Evolutionary conservation across 2,113 vertebrate species (phyloP), one percentile per base, ranked within the genome.

Genomic region (Dicentrarchus labrax): DNA sequence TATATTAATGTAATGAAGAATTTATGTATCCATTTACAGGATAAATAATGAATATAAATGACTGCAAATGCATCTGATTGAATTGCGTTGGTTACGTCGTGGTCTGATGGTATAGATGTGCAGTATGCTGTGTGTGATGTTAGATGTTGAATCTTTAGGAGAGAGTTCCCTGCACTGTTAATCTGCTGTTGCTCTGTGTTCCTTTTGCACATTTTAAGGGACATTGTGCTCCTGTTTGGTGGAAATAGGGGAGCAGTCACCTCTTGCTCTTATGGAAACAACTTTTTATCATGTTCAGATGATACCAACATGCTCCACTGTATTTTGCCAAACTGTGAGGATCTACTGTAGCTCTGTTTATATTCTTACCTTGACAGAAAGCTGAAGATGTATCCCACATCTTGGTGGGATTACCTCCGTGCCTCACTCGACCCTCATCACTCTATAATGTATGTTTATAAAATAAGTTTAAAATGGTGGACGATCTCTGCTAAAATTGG

Each of bases 121-220:
- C 8, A 21, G 36, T 30, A 38, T 10, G 51, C 11, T 59, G 38
- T 71, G 10, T 71, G 45, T 64, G 11, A 60, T 24, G 43, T 38
- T 75, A 38, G 61, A 53, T 68, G 60, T 45, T 65, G 54, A 66
- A 22, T 51, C 50, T 48, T 13, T 4, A 22, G 43, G 45, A 66
- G 43, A 43, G 21, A 54, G 16, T 41, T 78, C 51, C 38, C 21
- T 45, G 57, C 47, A 0, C 59, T 89, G 83, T 86, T 79, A 83
- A 85, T 82, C 85, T 82, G 72, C 2, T 59, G 48, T 59, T 22
- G 53, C n/a, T 79, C 61, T 78, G 84, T 59, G 68, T 85, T 68
- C 47, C 61, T 70, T 6, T 54, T 1, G 47, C 69, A 85, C 72
- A 67, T 68, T 78, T 80, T 51, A 76, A 19, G 64, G 66, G 66